Evolutionary conservation across 2,797 vertebrate species (phyloP), one percentile per base, ranked within the genome.

Genomic region (Tragelaphus oryx): DNA sequence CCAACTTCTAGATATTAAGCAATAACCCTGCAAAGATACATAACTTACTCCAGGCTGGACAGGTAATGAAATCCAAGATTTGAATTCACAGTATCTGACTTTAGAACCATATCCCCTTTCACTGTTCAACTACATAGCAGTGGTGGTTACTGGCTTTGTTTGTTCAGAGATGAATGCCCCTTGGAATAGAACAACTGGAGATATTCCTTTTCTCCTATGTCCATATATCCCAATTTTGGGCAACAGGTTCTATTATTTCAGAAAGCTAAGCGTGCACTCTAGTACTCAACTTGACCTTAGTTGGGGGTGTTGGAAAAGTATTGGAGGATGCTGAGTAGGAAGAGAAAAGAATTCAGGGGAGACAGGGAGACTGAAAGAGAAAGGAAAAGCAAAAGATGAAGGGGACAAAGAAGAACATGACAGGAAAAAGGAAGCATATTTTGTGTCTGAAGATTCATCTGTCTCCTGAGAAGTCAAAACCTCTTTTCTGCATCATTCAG

Each of bases 401-500:
- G 41, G 18, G 41, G 54, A 48, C 48, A 30, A 71, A 59, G 50
- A 44, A 46, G 28, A 75, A 55, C 13, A 37, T 6, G 11, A 18
- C 30, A 12, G 55, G 30, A 16, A 16, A 26, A 10, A 93, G 52
- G 28, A 87, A 55, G 7, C 10, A 11, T 44, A 37, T 62, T 91
- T 92, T 81, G 20, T 44, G 65, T 87, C 54, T 57, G 30, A 87
- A 62, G 46, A 78, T 89, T 89, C 59, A 44, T 85, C 54, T 54
- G 1, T 88, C 74, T 95, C 71, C 37, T 46, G 83, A 96, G 92
- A 93, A 96, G 87, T 91, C 8, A 71, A 89, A 91, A 62, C 7
- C 10, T 88, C 60, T 94, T 95, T 83, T 89, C 55, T 78, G 71
- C 55, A 28, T 33, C 12, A 8, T 92, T 96, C 88, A 96, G 93